Evolutionary conservation across 2,888 invertebrate species (phyloP).

Genomic region (Ichneumoninae sp.): DNA sequence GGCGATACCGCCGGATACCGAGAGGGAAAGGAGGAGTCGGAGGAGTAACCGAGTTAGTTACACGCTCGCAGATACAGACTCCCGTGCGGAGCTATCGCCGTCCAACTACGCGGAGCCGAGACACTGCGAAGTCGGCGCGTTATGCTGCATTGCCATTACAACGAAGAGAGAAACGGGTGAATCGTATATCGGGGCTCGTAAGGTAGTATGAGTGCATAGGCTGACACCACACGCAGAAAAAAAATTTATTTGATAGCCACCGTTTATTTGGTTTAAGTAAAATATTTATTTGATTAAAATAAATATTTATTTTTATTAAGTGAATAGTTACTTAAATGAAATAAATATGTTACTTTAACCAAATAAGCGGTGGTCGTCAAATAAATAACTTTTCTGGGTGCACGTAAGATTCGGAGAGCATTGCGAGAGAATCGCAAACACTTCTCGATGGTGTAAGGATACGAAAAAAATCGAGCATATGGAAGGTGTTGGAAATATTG

Average conservation of each 20-base stretch:
- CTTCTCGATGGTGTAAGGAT: neutral
- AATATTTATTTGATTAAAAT: too few species aligned
- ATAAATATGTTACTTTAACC: too few species aligned
- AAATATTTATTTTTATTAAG: too few species aligned
- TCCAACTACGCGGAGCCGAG: constrained; percentile 31
- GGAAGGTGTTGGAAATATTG: too few species aligned
- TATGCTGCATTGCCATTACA: constrained; percentile 11
- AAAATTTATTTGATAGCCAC: too few species aligned
- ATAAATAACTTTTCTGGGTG: too few species aligned
- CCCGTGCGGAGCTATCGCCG: constrained; percentile 34
- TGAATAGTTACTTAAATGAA: too few species aligned
- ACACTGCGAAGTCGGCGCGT: constrained; percentile 36
- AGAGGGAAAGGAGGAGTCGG: constrained; percentile 34
- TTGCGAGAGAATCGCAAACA: neutral
- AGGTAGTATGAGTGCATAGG: neutral
- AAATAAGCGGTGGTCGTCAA: too few species aligned
- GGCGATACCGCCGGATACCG: constrained; percentile 23
- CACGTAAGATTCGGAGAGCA: too few species aligned
- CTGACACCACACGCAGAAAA: too few species aligned
- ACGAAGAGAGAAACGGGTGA: constrained; percentile 37
- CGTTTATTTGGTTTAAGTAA: too few species aligned
- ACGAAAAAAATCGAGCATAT: too few species aligned
- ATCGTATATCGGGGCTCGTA: neutral
- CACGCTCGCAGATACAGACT: constrained; percentile 44
- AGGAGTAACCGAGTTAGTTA: constrained; percentile 46